These are phyloP conservation scores for Phyto melanocephala DNA, from an alignment of 2,888 invertebrate species.

Conservation along the genomic window DNA sequence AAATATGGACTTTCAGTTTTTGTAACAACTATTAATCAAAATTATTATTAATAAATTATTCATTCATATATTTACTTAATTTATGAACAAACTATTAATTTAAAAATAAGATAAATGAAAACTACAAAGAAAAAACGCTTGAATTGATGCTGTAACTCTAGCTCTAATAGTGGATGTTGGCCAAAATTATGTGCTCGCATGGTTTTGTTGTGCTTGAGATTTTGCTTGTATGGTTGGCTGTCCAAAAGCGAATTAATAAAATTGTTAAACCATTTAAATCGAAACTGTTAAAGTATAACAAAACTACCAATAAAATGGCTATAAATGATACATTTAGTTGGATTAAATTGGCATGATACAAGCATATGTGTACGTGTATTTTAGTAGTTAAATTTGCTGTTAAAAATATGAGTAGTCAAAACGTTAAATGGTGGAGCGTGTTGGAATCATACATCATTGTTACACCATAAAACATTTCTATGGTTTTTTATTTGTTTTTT, in stretches of 20 bases:
- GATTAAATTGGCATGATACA: constrained; percentile 37
- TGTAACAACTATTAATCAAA: constrained; percentile 53
- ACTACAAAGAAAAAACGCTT: constrained; percentile 41
- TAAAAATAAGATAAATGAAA: constrained; percentile 38
- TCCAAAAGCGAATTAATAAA: constrained; percentile 15
- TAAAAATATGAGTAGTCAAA: constrained; percentile 43
- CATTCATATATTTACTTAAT: constrained; percentile 58
- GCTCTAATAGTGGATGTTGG: neutral
- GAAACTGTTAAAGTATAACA: constrained; percentile 58
- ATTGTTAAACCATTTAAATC: constrained; percentile 41
- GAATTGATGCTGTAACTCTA: constrained; percentile 28
- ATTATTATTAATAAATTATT: constrained; percentile 59
- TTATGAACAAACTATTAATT: constrained; percentile 63
- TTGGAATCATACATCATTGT: constrained; percentile 66
- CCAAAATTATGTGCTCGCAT: no score
- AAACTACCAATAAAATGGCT: constrained; percentile 61
- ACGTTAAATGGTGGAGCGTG: constrained; percentile 47
- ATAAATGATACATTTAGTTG: constrained; percentile 59
- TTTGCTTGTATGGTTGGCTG: constrained; percentile 8
- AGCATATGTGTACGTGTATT: constrained; percentile 1
- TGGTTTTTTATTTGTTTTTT: neutral
- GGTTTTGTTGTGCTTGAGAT: no score
- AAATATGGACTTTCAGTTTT: constrained; percentile 42
- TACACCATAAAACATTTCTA: constrained; percentile 60
- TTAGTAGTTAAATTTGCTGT: constrained; percentile 32